Base-by-base conservation (phyloP, 2,888 invertebrate genomes). In the Orthosia incerta region DNA sequence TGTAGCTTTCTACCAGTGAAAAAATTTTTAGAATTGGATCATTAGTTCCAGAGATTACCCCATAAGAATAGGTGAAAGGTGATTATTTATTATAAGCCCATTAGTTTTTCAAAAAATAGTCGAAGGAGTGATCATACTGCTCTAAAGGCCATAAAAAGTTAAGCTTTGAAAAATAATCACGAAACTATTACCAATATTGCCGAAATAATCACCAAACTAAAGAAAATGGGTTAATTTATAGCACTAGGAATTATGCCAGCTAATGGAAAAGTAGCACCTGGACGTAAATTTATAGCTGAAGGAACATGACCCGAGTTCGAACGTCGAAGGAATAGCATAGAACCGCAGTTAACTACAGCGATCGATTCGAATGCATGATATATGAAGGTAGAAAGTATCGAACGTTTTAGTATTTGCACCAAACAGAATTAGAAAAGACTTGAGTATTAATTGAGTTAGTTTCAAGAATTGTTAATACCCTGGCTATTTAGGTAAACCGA, bases 181-280 rank as follows among this genome's bases (percentile, higher is more conserved):
- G 45, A 53, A 64, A 64, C 18, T 55, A 56, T 51, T 62, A 48
- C 26, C 9, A 5, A 78, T 68, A 70, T 48, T 48, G 3, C 23
- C 11, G 39, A 39, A 55, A 39, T 59, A 20, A 61, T 70, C 67
- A n/a, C 53, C 0, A 45, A 71, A 64, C 60, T 74, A 53, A 31
- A 50, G 51, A 31, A 26, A 50, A 23, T 46, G 15, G 56, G 48
- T 59, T 45, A 70, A 82, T 80, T 80, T 80, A 82, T 74, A 46
- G 66, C 69, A 15, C 45, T n/a, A 76, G 64, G 59, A 64, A 62
- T 68, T 62, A 76, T 72, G 68, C 48, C 75, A 16, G 65, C 76
- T 80, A 83, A 83, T 83, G 71, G 80, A 83, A 80, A 80, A 83
- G 51, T 74, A 70, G 46, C 74, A 80, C 82, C 78, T 80, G 82